Evolutionary conservation across 2,113 vertebrate species (phyloP), one percentile per base, ranked within the genome.

Genomic region (Syngnathus typhle): DNA sequence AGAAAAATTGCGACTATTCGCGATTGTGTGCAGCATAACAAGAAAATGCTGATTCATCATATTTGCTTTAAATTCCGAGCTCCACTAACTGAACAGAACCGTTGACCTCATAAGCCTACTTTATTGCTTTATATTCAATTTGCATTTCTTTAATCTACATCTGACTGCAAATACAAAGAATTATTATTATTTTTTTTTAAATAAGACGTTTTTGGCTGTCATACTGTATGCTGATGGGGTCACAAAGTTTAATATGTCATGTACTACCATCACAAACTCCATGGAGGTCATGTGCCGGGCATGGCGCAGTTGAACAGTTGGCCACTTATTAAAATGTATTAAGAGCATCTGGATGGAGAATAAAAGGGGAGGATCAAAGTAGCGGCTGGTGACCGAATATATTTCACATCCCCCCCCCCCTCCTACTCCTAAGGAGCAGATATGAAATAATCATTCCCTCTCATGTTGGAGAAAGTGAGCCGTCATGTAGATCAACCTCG

Each of bases 351-450:
- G 68, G 61, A 73, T 4, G 8, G 44, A 6, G 47, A 77, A 71
- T 66, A 71, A 76, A 79, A 3, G 58, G 43, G 46, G 73, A 74
- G 39, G 78, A 85, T 88, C 81, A 85, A 84, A 86, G 82, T 44
- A 47, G 55, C 60, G 70, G 59, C 54, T 56, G 68, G 65, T 21
- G n/a, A 75, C 69, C 77, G 76, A 76, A 86, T 80, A 74, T 62
- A 70, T 67, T 80, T 54, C 54, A 19, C 54, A 68, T 69, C 71
- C 23, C 23, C 21, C 7, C 7, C 49, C 49, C 27, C 27, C 12
- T 3, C 13, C 41, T 3, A 18, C 43, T 77, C 39, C 58, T 81
- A 85, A 82, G 70, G 77, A 86, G 72, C 74, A 54, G 75, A 80
- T 65, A 65, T 81, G 71, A 74, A 81, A 73, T 69, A 82, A 74